A percentile compares a stretch with the other conserved stretches of the same genome.
phyloP scores from a whole-genome alignment of 2,113 vertebrate species.

The Crotalus viridis region DNA sequence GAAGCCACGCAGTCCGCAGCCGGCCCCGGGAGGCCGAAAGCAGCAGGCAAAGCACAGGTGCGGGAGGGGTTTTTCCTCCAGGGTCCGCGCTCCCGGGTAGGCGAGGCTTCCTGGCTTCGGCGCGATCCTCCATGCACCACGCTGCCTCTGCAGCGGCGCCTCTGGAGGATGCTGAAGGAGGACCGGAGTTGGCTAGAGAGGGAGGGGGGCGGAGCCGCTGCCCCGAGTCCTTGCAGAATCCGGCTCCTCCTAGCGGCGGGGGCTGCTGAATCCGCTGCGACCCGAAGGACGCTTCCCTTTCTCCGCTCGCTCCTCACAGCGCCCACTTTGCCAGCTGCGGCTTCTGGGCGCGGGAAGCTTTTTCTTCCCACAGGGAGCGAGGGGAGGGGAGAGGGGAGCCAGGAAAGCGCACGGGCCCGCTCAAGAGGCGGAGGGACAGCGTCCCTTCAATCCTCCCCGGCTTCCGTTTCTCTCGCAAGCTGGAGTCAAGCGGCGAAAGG shows the following conservation, averaged over 20 bases:
- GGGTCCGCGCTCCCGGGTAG: neutral
- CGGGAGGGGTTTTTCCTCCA: neutral
- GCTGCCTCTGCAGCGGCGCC: conserved; percentile 12
- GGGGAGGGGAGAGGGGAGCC: accelerated
- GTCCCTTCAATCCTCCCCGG: conserved; percentile 32
- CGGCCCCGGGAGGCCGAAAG: neutral
- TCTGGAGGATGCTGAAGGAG: conserved; percentile 7
- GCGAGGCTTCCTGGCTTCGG: neutral
- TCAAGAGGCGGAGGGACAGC: conserved; percentile 3
- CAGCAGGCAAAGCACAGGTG: neutral
- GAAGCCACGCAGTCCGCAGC: neutral
- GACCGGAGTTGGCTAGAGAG: neutral
- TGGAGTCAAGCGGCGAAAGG: conserved; percentile 32
- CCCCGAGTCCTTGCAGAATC: conserved; percentile 35
- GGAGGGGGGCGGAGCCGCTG: neutral
- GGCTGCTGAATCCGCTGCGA: neutral
- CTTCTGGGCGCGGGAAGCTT: conserved; percentile 20
- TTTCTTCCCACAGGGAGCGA: neutral
- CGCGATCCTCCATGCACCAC: conserved; percentile 2
- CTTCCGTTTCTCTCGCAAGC: conserved; percentile 30
- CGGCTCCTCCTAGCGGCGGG: conserved; percentile 24
- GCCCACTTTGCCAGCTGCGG: neutral
- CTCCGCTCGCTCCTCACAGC: neutral
- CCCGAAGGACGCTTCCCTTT: neutral
- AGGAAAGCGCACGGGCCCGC: neutral